A percentile compares a stretch with the other conserved stretches of the same genome.
phyloP scores from a whole-genome alignment of 2,888 invertebrate genomes.

The Volucella inflata region DNA sequence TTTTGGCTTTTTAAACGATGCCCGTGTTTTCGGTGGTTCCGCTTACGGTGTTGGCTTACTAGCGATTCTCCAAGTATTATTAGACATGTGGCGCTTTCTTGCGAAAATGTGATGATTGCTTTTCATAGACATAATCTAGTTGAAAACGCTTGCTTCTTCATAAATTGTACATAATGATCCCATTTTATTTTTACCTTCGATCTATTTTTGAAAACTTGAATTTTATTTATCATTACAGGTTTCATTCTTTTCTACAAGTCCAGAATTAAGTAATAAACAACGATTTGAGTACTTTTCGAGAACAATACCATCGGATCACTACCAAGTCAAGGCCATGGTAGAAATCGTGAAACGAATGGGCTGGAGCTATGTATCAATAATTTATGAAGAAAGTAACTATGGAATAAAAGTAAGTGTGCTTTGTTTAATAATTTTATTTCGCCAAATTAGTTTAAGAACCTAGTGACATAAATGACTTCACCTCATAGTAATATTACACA shows the following conservation, averaged over 20 bases:
- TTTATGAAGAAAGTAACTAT: slow-evolving; percentile 98
- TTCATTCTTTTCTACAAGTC: slow-evolving; percentile 97
- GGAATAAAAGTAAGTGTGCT: slow-evolving; percentile 91
- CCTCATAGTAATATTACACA: no score
- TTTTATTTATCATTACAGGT: slow-evolving; percentile 86
- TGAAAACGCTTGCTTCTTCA: no score
- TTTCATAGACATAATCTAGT: no score
- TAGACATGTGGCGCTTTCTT: no score
- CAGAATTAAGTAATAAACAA: slow-evolving; percentile 96
- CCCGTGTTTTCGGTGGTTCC: no score
- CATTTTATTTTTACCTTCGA: neutral
- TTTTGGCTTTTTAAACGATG: no score
- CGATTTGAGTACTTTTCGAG: slow-evolving; percentile 97
- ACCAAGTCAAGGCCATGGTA: slow-evolving; percentile 97
- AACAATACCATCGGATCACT: slow-evolving; percentile 97
- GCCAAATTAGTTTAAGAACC: no score
- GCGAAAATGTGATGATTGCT: no score
- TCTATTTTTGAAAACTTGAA: neutral
- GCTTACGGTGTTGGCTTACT: no score
- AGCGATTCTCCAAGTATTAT: no score
- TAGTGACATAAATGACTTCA: no score
- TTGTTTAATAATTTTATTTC: neutral
- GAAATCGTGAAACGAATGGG: slow-evolving; percentile 93
- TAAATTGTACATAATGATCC: neutral
- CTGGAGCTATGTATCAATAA: slow-evolving; percentile 97